Evolutionary conservation across 2,888 invertebrate species (phyloP).

Genomic region (Acrobasis suavella): DNA sequence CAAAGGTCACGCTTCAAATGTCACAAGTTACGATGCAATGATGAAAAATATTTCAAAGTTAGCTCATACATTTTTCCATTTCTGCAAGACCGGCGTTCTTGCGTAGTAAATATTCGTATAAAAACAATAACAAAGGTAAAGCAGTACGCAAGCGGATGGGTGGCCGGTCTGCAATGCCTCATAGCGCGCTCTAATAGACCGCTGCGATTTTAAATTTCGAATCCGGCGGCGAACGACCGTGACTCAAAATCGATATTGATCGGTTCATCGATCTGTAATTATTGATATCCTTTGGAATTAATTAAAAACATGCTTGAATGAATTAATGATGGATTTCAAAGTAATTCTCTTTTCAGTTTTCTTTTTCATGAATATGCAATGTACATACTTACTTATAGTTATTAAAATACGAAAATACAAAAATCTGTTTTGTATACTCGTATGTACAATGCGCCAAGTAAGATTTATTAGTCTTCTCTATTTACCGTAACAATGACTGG

Average conservation of each 20-base stretch:
- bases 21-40: background rate
- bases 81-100: slow-evolving; percentile 2
- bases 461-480: too few species aligned
- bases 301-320: background rate
- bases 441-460: too few species aligned
- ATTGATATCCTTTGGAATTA: background rate
- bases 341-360: too few species aligned
- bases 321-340: background rate
- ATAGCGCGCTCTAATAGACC: slow-evolving; percentile 57
- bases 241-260: slow-evolving; percentile 33
- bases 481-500: too few species aligned
- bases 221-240: slow-evolving; percentile 58
- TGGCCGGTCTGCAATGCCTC: slow-evolving; percentile 55
- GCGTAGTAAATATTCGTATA: background rate
- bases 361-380: too few species aligned
- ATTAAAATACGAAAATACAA: too few species aligned
- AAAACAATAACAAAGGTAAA: slow-evolving; percentile 16
- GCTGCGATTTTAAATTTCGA: slow-evolving; percentile 58
- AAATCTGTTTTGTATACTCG: too few species aligned
- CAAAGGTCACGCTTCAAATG: too few species aligned
- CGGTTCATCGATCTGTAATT: slow-evolving; percentile 16
- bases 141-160: slow-evolving; percentile 39
- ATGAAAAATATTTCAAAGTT: background rate
- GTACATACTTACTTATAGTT: too few species aligned
- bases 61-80: background rate